These are phyloP conservation scores for Xenentodon cancila DNA, from an alignment of 2,797 vertebrate genomes.

Conservation along the genomic window DNA sequence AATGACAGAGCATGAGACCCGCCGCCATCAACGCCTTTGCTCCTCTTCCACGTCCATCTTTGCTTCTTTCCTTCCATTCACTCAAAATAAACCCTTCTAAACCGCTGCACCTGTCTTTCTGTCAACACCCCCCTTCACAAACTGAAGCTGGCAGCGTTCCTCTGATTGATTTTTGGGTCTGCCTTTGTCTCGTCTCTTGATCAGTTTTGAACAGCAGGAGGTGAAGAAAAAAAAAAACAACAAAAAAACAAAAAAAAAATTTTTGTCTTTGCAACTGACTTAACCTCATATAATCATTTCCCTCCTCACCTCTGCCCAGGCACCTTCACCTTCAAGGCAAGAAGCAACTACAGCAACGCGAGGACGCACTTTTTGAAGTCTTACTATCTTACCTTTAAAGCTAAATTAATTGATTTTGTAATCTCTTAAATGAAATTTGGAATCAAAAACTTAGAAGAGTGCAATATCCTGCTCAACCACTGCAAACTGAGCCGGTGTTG, in stretches of 20 bases:
- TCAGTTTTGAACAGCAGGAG: slow-evolving; percentile 40
- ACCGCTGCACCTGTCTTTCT: slow-evolving; percentile 67
- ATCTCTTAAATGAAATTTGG: too few relatives aligned
- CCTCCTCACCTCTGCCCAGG: neutral
- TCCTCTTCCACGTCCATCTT: slow-evolving; percentile 55
- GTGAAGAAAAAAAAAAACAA: neutral
- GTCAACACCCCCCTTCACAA: slow-evolving; percentile 20
- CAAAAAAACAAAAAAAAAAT: slow-evolving; percentile 29
- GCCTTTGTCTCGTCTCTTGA: slow-evolving; percentile 47
- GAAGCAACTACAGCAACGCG: neutral
- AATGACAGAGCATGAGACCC: slow-evolving; percentile 80
- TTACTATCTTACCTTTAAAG: too few relatives aligned
- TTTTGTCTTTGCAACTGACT: slow-evolving; percentile 13
- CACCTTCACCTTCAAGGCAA: slow-evolving; percentile 1
- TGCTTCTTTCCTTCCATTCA: slow-evolving; percentile 49
- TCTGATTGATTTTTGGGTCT: slow-evolving; percentile 55
- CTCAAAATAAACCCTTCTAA: slow-evolving; percentile 55
- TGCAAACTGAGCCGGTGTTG: too few relatives aligned
- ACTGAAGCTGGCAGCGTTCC: slow-evolving; percentile 10
- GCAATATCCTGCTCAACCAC: too few relatives aligned
- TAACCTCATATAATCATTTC: neutral
- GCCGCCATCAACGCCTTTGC: slow-evolving; percentile 69
- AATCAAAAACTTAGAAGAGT: too few relatives aligned
- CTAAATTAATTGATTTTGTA: too few relatives aligned
- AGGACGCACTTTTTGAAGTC: too few relatives aligned